These are phyloP conservation scores for Erebia ligea DNA, from an alignment of 2,888 invertebrate species.

Conservation along the genomic window DNA sequence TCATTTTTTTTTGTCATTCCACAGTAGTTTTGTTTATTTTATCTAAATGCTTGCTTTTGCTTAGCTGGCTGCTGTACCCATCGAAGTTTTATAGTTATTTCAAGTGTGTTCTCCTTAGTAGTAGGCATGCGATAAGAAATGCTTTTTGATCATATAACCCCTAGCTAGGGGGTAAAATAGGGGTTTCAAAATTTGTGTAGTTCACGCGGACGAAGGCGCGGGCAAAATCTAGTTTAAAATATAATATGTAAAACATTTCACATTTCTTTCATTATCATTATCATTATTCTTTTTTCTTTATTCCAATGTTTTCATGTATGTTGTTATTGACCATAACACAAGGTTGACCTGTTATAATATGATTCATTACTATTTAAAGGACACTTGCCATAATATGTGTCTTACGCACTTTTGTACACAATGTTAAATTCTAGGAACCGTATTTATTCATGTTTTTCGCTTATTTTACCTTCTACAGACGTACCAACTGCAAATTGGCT, in stretches of 20 bases:
- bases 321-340: conserved; percentile 35
- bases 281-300: not conserved
- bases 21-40: conserved; percentile 1
- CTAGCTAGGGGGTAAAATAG: too few species aligned
- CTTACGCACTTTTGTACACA: conserved; percentile 13
- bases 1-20: not conserved
- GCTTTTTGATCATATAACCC: too few species aligned
- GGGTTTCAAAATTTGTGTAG: too few species aligned
- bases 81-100: not conserved
- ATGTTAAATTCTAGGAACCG: conserved; percentile 23
- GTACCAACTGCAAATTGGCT: not conserved
- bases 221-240: too few species aligned
- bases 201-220: too few species aligned
- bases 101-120: too few species aligned
- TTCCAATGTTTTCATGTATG: conserved; percentile 39
- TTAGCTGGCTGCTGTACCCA: not conserved
- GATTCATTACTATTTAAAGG: conserved; percentile 37
- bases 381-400: conserved; percentile 37
- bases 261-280: not conserved
- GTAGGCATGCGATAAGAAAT: too few species aligned
- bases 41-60: not conserved
- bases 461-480: not conserved
- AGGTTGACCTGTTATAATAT: conserved; percentile 34
- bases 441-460: conserved; percentile 17
- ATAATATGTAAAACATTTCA: not conserved